Conservation (phyloP, 2,797 vertebrate species). For the Arrhamphus sclerolepis region DNA sequence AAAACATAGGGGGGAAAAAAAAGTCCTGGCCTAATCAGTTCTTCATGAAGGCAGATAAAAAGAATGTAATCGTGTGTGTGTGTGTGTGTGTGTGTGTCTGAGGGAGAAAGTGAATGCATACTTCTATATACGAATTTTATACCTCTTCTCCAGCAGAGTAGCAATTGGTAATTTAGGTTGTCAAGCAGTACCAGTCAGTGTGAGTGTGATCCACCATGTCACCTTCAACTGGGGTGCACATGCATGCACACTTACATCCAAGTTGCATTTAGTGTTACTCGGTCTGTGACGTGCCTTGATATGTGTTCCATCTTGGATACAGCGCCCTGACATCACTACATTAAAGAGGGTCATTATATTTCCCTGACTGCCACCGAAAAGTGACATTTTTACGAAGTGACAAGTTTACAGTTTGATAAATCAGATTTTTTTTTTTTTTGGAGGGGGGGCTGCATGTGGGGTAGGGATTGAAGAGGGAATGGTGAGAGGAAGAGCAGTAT, state of each 20-base stretch:
- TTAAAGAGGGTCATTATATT: conserved; percentile 85
- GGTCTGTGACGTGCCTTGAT: conserved; percentile 60
- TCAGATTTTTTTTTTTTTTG: conserved; percentile 66
- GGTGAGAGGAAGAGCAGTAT: conserved; percentile 45
- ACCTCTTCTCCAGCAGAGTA: conserved; percentile 53
- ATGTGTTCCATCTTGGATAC: conserved; percentile 60
- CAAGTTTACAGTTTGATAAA: conserved; percentile 88
- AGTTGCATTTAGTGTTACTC: conserved; percentile 57
- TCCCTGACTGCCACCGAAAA: conserved; percentile 78
- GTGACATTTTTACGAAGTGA: conserved; percentile 86
- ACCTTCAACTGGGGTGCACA: conserved; percentile 48
- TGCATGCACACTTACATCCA: conserved; percentile 15
- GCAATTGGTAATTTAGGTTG: conserved; percentile 70
- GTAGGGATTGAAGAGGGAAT: conserved; percentile 50
- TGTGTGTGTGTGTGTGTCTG: conserved; percentile 11
- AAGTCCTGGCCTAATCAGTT: conserved; percentile 26
- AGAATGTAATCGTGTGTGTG: background rate
- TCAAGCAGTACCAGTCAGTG: conserved; percentile 49
- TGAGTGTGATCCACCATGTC: conserved; percentile 65
- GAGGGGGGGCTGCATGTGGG: conserved; percentile 22
- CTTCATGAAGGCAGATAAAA: conserved; percentile 11
- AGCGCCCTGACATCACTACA: conserved; percentile 75
- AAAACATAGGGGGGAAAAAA: background rate
- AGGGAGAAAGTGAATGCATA: background rate
- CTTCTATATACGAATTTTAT: conserved; percentile 30